These are phyloP conservation scores for Cyclopterus lumpus DNA, from an alignment of 2,797 vertebrate species.

Conservation along the genomic window DNA sequence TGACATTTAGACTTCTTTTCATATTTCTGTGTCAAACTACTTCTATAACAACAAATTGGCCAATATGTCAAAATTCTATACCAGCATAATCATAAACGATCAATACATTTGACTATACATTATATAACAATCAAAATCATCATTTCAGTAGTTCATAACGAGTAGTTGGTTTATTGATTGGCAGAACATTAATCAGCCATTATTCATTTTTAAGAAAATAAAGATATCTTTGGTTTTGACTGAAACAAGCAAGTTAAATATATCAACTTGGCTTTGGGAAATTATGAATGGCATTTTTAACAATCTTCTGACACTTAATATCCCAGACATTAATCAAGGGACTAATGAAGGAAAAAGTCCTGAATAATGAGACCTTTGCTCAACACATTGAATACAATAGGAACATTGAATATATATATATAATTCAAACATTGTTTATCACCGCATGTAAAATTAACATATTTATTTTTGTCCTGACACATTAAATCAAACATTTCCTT, in stretches of 20 bases:
- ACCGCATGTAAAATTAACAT: not conserved
- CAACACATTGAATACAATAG: not conserved
- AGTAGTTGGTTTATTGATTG: not conserved
- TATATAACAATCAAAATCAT: not conserved
- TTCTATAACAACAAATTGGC: not conserved
- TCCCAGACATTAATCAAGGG: too few species aligned
- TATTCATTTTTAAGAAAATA: not conserved
- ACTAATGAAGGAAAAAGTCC: not conserved
- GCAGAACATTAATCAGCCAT: not conserved
- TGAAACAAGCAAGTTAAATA: not conserved
- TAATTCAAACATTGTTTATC: not conserved
- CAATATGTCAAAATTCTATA: not conserved
- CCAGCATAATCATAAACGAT: not conserved
- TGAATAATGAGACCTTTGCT: not conserved
- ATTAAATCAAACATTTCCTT: not conserved
- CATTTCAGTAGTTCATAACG: too few species aligned
- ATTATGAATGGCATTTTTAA: not conserved
- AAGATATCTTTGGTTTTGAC: not conserved
- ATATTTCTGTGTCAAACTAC: not conserved
- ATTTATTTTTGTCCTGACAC: not conserved
- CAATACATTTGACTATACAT: not conserved
- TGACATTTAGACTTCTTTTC: conserved; percentile 70
- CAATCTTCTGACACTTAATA: conserved; percentile 5
- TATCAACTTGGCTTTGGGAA: not conserved
- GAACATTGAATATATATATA: too few species aligned